Percentiles rank a stretch among this genome's conserved stretches.
Evolutionary conservation across 2,797 vertebrate genomes (phyloP).

Genomic region (Cynopterus sphinx): DNA sequence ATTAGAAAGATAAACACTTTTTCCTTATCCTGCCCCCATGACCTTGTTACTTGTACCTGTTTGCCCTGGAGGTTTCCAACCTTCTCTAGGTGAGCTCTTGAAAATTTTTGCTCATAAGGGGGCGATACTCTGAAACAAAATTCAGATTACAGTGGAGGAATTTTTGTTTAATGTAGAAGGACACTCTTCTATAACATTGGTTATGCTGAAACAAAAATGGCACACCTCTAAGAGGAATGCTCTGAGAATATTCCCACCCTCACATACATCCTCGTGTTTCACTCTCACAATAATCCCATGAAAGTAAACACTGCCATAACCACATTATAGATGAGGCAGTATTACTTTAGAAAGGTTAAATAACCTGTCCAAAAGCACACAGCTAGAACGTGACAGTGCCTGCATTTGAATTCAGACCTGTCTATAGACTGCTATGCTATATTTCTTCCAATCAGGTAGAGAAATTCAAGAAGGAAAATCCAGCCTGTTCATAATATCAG

Average conservation of each 20-base stretch:
- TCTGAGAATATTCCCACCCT: not conserved
- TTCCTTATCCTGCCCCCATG: not conserved
- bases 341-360: not conserved
- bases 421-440: rapidly evolving
- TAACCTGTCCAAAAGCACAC: not conserved
- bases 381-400: not conserved
- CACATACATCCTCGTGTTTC: not conserved
- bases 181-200: not conserved
- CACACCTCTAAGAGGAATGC: not conserved
- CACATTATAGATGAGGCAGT: not conserved
- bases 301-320: not conserved
- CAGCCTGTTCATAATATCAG: not conserved
- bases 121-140: not conserved
- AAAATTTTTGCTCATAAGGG: not conserved
- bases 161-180: not conserved
- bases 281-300: not conserved
- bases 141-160: not conserved
- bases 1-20: not conserved
- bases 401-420: not conserved
- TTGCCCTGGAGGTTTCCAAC: not conserved
- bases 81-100: not conserved
- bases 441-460: not conserved
- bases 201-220: not conserved
- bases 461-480: not conserved
- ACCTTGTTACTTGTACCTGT: not conserved